phyloP scores from a whole-genome alignment of 2,113 vertebrate species.

The Colius striatus region DNA sequence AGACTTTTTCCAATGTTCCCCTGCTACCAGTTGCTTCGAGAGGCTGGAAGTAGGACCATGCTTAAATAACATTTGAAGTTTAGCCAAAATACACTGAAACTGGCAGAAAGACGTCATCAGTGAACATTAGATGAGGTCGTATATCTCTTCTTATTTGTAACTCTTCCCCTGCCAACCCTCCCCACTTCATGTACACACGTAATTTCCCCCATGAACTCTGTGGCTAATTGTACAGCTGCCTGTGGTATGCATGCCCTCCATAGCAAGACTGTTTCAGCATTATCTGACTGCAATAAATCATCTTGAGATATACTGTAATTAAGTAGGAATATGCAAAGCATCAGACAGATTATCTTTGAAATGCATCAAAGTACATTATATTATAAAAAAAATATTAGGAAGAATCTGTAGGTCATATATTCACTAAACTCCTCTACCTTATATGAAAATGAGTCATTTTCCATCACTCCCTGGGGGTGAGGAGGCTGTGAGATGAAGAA shows the following conservation, averaged over 20 bases:
- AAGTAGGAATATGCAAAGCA: conserved; percentile 63
- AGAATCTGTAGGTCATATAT: conserved; percentile 57
- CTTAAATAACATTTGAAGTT: neutral
- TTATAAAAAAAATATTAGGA: conserved; percentile 19
- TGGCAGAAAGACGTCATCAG: neutral
- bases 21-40: neutral
- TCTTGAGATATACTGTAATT: conserved; percentile 56
- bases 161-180: neutral
- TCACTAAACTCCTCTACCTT: conserved; percentile 58
- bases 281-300: conserved; percentile 56
- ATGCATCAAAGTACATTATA: conserved; percentile 60
- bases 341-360: conserved; percentile 68
- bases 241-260: conserved; percentile 19
- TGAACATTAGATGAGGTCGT: neutral
- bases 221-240: conserved; percentile 1
- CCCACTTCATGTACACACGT: neutral
- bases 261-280: neutral
- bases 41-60: neutral
- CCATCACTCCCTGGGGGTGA: conserved; percentile 38
- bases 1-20: neutral
- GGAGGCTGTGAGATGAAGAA: conserved; percentile 63
- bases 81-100: neutral
- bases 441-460: conserved; percentile 66
- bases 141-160: neutral
- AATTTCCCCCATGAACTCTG: neutral